Conservation (phyloP, 2,113 vertebrate genomes). For the Neolamprologus sp. region DNA sequence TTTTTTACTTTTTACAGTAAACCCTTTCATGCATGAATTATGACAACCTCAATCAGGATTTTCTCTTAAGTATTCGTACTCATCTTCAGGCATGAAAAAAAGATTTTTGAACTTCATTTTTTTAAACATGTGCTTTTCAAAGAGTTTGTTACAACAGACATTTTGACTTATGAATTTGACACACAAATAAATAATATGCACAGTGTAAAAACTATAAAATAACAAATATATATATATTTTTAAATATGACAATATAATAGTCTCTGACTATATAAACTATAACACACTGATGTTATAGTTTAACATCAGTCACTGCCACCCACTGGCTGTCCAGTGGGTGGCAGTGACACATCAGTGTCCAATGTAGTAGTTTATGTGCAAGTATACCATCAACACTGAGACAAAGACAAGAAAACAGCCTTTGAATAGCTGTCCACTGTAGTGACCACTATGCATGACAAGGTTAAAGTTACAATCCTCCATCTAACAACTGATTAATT, state of each 20-base stretch:
- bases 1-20: neutral
- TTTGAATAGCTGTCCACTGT: neutral
- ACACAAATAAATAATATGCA: neutral
- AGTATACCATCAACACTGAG: neutral
- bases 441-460: neutral
- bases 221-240: neutral
- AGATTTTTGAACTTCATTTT: neutral
- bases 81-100: neutral
- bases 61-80: neutral
- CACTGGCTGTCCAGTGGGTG: neutral
- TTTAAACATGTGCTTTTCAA: neutral
- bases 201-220: neutral
- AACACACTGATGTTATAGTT: neutral
- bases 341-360: neutral
- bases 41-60: neutral
- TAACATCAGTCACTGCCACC: neutral
- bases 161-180: neutral
- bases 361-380: neutral
- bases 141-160: neutral
- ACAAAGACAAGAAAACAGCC: neutral
- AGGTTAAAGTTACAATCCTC: neutral
- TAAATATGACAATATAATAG: neutral
- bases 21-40: neutral
- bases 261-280: neutral
- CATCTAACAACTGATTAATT: neutral